Evolutionary conservation across 1,140 invertebrate species (phyloP), one percentile per base, ranked within the genome.

Genomic region (Cydia pomonella): DNA sequence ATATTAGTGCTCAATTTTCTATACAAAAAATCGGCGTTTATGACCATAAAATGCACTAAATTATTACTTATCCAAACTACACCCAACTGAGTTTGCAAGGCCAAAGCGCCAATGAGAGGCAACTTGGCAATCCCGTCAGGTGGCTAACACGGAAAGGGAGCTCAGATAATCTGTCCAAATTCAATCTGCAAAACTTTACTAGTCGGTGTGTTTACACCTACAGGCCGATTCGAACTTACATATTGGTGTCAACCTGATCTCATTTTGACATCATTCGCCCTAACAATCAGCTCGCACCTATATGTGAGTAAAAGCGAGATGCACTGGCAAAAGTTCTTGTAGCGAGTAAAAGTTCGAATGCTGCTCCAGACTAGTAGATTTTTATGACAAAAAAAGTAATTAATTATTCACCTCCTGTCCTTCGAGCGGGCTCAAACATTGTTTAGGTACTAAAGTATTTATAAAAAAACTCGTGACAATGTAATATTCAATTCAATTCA

Each of bases 111-210:
- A 59, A 23, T 59, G 21, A 18, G 21, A 59, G 53, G 21, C 82
- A 87, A 84, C 83, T 89, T 87, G 83, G 85, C 83, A 89, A 83
- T 88, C 84, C 80, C 75, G 87, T 90, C 87, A 88, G 87, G 87
- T 90, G 85, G 83, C 80, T 88, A 89, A 89, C 87, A 87, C 84
- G 73, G 76, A 82, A 80, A 85, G 72, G 77, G 82, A 81, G 84
- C 83, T 86, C 82, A 82, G 82, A 86, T 83, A 88, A 87, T 88
- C 84, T 83, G 83, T 77, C 79, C 84, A 84, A 89, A 89, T 88
- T 85, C 81, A 87, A 89, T 89, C 83, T 84, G 78, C 73, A 64
- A 64, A 87, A 88, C 75, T 89, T 89, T 81, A 73, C 73, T 72
- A 62, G 2, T 50, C n/a, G 53, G 7, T 59, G 21, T 59, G 53